Conservation (phyloP, 1,140 invertebrate genomes). For the Lasaia peninsularis region DNA sequence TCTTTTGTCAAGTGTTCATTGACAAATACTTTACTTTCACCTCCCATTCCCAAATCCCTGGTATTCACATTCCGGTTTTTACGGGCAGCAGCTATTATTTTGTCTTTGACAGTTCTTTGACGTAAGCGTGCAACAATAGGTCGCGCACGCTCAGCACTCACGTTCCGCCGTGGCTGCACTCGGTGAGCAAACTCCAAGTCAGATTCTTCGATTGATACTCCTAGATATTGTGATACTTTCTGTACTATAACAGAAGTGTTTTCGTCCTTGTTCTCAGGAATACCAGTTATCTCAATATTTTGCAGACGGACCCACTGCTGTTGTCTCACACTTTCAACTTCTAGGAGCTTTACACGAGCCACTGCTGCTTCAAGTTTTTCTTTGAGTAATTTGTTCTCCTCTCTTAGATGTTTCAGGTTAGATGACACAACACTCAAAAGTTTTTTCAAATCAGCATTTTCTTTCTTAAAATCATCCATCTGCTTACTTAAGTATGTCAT, state of each 20-base stretch:
- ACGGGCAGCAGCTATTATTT: conserved; percentile 18
- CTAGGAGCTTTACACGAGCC: conserved; percentile 1
- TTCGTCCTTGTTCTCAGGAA: conserved; percentile 18
- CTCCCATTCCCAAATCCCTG: conserved; percentile 16
- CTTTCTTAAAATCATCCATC: conserved; percentile 7
- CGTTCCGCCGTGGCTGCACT: conserved; percentile 19
- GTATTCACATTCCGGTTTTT: conserved; percentile 18
- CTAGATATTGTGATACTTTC: conserved; percentile 14
- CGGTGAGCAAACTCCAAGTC: conserved; percentile 25
- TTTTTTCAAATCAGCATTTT: conserved; percentile 9
- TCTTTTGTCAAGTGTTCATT: conserved; percentile 20
- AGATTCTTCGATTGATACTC: not conserved
- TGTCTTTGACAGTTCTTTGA: conserved; percentile 19
- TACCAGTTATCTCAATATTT: conserved; percentile 17
- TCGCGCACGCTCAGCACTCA: conserved; percentile 10
- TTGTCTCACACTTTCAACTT: conserved; percentile 15
- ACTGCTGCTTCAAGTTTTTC: conserved; percentile 1
- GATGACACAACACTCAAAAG: not conserved
- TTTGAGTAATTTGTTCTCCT: conserved; percentile 16
- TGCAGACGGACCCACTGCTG: conserved; percentile 23
- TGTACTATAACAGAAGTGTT: not conserved
- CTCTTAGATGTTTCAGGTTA: conserved; percentile 5
- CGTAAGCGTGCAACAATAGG: conserved; percentile 20
- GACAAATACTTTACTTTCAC: conserved; percentile 17
- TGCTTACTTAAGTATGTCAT: not conserved